Conservation (phyloP, 2,113 vertebrate species). For the Boleophthalmus pectinirostris region DNA sequence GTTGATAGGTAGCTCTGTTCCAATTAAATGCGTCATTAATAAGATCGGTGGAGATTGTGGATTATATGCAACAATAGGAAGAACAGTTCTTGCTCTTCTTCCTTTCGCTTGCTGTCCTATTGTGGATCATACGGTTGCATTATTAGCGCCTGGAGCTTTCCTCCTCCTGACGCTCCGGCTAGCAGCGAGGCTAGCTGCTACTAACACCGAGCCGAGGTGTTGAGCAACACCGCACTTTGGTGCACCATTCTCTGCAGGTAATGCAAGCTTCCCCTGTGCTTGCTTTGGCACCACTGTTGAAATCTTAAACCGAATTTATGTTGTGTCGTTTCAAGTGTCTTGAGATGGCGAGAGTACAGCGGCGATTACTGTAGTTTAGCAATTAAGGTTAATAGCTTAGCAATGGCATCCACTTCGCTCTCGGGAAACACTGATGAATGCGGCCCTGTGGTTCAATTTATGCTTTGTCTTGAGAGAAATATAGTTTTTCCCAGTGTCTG, state of each 20-base stretch:
- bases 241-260: conserved; percentile 73
- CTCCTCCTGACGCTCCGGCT: conserved; percentile 55
- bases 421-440: conserved; percentile 31
- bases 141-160: conserved; percentile 25
- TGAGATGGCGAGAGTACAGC: neutral
- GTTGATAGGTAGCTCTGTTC: conserved; percentile 26
- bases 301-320: neutral
- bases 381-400: conserved; percentile 55
- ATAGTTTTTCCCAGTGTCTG: neutral
- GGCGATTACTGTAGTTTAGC: conserved; percentile 35
- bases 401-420: conserved; percentile 41
- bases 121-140: conserved; percentile 15
- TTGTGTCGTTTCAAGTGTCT: neutral
- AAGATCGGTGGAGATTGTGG: neutral
- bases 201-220: conserved; percentile 56
- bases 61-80: neutral
- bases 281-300: neutral
- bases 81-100: neutral
- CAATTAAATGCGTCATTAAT: conserved; percentile 35
- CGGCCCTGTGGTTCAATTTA: conserved; percentile 49
- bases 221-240: conserved; percentile 53
- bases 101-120: conserved; percentile 9
- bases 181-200: conserved; percentile 67
- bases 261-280: neutral
- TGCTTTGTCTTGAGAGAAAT: conserved; percentile 5